A percentile compares a stretch with the other conserved stretches of the same genome.
Conservation (phyloP, 2,797 vertebrate species). For the Sandelia bainsii region DNA sequence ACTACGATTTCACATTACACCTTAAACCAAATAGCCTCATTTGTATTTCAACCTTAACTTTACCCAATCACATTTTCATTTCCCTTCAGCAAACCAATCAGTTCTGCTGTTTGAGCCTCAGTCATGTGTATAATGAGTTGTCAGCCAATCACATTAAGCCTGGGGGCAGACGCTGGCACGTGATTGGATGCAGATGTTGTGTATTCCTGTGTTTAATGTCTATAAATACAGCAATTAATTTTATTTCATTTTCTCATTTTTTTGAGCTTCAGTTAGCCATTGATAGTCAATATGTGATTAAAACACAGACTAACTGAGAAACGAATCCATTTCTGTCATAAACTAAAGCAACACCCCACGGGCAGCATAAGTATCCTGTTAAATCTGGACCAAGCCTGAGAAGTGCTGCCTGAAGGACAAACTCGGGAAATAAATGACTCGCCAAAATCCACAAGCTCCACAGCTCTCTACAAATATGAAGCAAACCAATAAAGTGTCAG, state of each 20-base stretch:
- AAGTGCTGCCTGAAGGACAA: not conserved
- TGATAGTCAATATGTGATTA: too few species aligned
- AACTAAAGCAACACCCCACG: too few species aligned
- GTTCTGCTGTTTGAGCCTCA: constrained; percentile 48
- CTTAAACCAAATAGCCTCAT: constrained; percentile 31
- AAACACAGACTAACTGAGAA: too few species aligned
- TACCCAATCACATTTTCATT: constrained; percentile 46
- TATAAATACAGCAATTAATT: not conserved
- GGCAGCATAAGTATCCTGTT: not conserved
- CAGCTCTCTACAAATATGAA: too few species aligned
- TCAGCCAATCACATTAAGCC: constrained; percentile 64
- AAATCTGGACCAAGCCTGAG: not conserved
- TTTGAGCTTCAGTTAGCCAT: not conserved
- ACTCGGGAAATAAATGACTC: not conserved
- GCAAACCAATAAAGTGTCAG: too few species aligned
- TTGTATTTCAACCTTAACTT: constrained; percentile 49
- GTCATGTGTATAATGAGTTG: constrained; percentile 59
- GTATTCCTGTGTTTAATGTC: not conserved
- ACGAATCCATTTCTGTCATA: too few species aligned
- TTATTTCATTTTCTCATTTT: not conserved
- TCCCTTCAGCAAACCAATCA: constrained; percentile 60
- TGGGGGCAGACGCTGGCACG: not conserved
- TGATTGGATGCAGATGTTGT: constrained; percentile 39
- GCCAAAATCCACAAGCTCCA: too few species aligned
- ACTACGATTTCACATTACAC: constrained; percentile 19